phyloP scores from a whole-genome alignment of 2,797 vertebrate genomes.

The Dryobates pubescens region DNA sequence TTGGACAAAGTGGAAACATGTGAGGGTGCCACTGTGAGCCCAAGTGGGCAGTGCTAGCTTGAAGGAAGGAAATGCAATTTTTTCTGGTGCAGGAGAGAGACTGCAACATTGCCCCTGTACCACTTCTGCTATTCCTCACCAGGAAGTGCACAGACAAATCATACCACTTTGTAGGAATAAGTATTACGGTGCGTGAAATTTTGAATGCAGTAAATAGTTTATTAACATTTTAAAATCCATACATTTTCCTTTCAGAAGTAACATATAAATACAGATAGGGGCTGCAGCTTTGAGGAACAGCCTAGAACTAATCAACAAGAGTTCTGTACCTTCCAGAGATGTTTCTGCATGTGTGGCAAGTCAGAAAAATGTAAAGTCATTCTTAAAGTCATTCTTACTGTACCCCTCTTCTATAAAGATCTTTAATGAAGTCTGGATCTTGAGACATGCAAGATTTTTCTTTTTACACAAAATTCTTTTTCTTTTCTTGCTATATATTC shows the following conservation, averaged over 20 bases:
- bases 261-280: background rate
- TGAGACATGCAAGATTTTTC: background rate
- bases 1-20: background rate
- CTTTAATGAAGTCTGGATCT: background rate
- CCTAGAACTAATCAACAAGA: background rate
- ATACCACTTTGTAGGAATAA: background rate
- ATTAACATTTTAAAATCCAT: background rate
- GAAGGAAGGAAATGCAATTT: background rate
- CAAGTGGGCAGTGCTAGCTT: rapidly evolving
- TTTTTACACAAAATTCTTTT: background rate
- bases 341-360: background rate
- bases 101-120: background rate
- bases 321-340: background rate
- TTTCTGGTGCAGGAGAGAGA: background rate
- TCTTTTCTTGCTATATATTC: background rate
- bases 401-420: background rate
- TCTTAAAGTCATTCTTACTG: background rate
- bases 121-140: background rate
- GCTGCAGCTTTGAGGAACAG: background rate
- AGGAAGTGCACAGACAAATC: background rate
- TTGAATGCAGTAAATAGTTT: background rate
- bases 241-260: background rate
- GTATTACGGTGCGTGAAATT: background rate
- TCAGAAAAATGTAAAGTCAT: background rate
- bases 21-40: background rate